Evolutionary conservation across 2,888 invertebrate species (phyloP).

Genomic region (Heliconius erato): DNA sequence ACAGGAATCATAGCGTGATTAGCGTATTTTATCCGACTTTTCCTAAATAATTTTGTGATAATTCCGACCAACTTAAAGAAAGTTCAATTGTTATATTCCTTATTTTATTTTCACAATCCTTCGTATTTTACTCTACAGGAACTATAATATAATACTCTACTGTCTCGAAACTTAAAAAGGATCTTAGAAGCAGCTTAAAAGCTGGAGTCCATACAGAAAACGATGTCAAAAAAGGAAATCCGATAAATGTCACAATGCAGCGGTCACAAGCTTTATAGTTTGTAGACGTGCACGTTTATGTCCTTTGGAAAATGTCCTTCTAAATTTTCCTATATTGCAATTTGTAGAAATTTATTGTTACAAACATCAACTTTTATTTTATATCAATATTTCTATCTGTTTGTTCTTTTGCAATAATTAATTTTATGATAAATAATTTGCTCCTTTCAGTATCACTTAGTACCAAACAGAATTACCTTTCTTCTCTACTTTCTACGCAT

Average conservation of each 20-base stretch:
- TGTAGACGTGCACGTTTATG: conserved; percentile 21
- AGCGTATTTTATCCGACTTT: too few species aligned
- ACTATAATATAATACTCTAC: background rate
- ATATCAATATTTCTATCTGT: too few species aligned
- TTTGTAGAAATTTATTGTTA: conserved; percentile 23
- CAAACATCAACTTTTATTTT: background rate
- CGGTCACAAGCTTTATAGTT: conserved; percentile 36
- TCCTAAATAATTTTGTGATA: too few species aligned
- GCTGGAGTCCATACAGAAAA: conserved; percentile 12
- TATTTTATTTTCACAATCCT: background rate
- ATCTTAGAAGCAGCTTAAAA: conserved; percentile 28
- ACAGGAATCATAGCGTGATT: too few species aligned
- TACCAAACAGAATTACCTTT: too few species aligned
- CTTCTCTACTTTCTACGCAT: too few species aligned
- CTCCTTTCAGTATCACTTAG: too few species aligned
- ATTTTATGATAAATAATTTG: too few species aligned
- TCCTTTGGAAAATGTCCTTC: conserved; percentile 19
- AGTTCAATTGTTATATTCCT: background rate
- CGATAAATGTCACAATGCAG: conserved; percentile 41
- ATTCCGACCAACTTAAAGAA: background rate
- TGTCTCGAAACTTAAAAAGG: conserved; percentile 9
- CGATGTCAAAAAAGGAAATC: conserved; percentile 34
- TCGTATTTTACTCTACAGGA: background rate
- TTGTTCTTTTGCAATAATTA: too few species aligned
- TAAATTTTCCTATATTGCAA: conserved; percentile 15